Conservation (phyloP, 2,888 invertebrate genomes). For the Ditula angustiorana region DNA sequence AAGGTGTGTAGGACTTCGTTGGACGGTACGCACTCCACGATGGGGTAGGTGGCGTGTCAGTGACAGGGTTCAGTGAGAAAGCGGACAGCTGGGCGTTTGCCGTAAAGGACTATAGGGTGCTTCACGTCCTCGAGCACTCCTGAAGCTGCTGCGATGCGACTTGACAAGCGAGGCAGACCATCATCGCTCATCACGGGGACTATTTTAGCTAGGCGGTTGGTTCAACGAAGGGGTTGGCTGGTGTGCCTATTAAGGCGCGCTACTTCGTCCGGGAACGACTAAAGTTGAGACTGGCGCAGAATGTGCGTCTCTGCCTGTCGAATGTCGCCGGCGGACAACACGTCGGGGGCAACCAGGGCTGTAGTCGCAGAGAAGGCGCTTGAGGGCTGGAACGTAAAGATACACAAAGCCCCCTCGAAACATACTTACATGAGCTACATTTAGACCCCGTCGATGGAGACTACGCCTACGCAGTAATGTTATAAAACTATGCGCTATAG, state of each 20-base stretch:
- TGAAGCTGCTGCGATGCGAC: conserved; percentile 3
- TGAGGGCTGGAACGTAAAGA: too few relatives aligned
- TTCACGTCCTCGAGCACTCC: neutral
- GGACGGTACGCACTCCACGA: neutral
- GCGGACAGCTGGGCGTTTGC: conserved; percentile 3
- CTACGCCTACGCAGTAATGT: too few relatives aligned
- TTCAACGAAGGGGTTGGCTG: neutral
- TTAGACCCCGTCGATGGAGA: too few relatives aligned
- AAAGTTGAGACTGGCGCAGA: neutral
- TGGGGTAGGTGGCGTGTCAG: neutral
- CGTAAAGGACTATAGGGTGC: conserved; percentile 6
- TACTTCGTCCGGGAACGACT: neutral
- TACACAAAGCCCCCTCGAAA: too few relatives aligned
- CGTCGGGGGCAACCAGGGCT: too few relatives aligned
- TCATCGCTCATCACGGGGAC: neutral
- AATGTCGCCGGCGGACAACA: too few relatives aligned
- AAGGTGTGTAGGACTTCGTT: conserved; percentile 5
- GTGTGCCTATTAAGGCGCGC: too few relatives aligned
- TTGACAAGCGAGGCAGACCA: neutral
- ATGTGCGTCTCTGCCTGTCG: neutral
- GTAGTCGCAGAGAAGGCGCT: too few relatives aligned
- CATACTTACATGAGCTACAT: too few relatives aligned
- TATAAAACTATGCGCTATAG: too few relatives aligned
- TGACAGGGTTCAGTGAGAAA: neutral
- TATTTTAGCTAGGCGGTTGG: neutral